Evolutionary conservation across 2,113 vertebrate species (phyloP).

Genomic region (Casuarius casuarius): DNA sequence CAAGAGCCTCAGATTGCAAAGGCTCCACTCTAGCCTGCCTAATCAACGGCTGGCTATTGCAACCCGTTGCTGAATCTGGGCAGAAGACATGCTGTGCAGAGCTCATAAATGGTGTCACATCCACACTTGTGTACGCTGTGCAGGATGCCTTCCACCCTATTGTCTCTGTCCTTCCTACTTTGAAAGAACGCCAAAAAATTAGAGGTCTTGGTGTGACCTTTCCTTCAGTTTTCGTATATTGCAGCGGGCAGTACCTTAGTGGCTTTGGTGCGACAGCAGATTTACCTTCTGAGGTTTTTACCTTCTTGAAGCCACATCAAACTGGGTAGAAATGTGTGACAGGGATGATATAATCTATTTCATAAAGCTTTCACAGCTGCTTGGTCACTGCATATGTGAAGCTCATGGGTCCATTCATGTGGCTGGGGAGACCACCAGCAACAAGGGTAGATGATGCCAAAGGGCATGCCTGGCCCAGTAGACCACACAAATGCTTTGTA

Average conservation of each 20-base stretch:
- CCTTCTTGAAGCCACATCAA: too few species aligned
- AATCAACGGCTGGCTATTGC: neutral
- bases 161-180: neutral
- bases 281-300: too few species aligned
- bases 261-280: too few species aligned
- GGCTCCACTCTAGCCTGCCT: neutral
- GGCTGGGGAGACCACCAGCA: neutral
- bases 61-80: neutral
- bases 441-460: neutral
- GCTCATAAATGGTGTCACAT: neutral
- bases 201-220: neutral
- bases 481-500: neutral
- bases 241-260: too few species aligned
- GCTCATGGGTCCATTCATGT: neutral
- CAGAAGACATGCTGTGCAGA: neutral
- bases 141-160: too few species aligned
- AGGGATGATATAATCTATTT: neutral
- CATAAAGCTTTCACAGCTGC: neutral
- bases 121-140: neutral
- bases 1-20: neutral
- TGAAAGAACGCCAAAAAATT: neutral
- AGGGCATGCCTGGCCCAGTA: neutral
- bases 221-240: too few species aligned
- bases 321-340: too few species aligned
- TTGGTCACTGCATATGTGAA: rapidly evolving